Evolutionary conservation across 1,140 invertebrate species (phyloP).

Genomic region (Lepidurus couesii): DNA sequence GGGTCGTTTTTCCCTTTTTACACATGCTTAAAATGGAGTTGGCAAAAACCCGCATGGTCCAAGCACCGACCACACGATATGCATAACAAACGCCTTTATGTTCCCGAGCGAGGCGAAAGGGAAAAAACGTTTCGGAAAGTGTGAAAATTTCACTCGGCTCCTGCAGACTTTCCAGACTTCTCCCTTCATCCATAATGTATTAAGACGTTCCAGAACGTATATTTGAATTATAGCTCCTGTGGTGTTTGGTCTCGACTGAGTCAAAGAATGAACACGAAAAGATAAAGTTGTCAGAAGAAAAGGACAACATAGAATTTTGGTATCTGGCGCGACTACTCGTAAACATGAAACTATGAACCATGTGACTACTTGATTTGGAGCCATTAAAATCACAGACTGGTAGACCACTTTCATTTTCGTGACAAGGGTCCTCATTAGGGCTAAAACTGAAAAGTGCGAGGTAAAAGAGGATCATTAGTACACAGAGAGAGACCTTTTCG

Average conservation of each 20-base stretch:
- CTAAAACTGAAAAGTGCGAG: background rate
- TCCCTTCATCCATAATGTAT: constrained; percentile 2
- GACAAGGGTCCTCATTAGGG: background rate
- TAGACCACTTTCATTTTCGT: background rate
- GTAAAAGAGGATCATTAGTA: background rate
- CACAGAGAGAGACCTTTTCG: background rate
- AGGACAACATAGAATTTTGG: background rate
- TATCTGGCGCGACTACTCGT: background rate
- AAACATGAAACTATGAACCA: background rate
- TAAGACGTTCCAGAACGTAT: background rate
- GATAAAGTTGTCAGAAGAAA: background rate
- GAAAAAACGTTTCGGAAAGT: background rate
- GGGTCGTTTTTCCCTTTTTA: background rate
- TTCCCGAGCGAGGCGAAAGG: background rate
- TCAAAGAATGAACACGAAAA: background rate
- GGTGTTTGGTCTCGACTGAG: background rate
- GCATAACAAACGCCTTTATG: background rate
- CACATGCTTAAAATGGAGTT: background rate
- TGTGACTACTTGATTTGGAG: background rate
- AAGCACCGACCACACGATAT: background rate
- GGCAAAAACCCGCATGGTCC: constrained; percentile 6
- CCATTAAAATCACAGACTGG: background rate
- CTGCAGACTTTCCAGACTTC: background rate
- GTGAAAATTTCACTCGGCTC: background rate
- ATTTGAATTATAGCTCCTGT: constrained; percentile 22